Evolutionary conservation across 2,888 invertebrate species (phyloP), one percentile per base, ranked within the genome.

Genomic region (Chymomyza amoena): DNA sequence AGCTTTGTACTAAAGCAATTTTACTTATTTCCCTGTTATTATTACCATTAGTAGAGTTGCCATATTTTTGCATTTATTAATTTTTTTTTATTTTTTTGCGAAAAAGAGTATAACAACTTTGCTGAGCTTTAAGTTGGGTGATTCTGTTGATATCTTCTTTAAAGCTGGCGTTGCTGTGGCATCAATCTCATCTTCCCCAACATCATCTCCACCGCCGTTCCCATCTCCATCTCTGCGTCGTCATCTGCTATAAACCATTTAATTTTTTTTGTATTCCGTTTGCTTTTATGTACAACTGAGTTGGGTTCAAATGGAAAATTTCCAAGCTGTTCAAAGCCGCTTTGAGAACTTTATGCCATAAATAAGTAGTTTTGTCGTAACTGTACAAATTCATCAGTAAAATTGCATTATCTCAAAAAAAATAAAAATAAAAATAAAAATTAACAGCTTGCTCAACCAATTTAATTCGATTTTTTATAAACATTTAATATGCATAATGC

Each of bases 111-210:
- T 45, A 4, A 45, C 0, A 45, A 45, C 10, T 13, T 45, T 10
- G 39, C 1, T 13, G 39, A n/a, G 13, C 1, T 45, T 13, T 13
- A 5, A 45, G 13, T 25, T 25, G 0, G 3, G 0, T 4, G 25
- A 25, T 25, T 25, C 25, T 25, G 13, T 57, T 39, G 36, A 52
- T 7, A 50, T 9, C 70, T 59, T 66, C 70, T 78, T 73, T 67
- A 63, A 68, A 74, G 83, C 66, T 87, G 87, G 79, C 83, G 85
- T 70, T 76, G 71, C 62, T 72, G 66, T 65, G 84, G 72, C 79
- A 61, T 73, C 39, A 45, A 3, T 13, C 4, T 7, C 36, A 36
- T 36, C 9, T 6, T 36, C 36, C 7, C 2, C 36, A 9, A 6
- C 9, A 7, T 36, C 36, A 13, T 45, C 6, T 10, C 6, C 39